Percentiles rank a stretch among this genome's conserved stretches.
phyloP scores from a whole-genome alignment of 2,797 vertebrate species.

The Monodelphis domestica region DNA sequence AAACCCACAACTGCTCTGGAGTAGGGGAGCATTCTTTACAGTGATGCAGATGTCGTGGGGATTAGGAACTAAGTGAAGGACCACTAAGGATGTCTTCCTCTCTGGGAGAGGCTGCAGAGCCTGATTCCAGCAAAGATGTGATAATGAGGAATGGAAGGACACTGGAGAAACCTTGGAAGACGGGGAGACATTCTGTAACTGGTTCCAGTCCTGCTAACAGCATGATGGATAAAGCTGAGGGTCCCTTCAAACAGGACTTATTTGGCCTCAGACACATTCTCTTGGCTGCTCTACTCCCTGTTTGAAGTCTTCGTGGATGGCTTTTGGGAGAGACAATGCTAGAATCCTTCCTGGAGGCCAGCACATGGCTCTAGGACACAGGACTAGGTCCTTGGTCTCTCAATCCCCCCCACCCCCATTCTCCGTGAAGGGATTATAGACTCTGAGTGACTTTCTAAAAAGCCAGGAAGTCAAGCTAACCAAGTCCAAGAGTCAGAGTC shows the following conservation, averaged over 20 bases:
- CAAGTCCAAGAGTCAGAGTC: neutral
- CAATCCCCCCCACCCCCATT: too few relatives aligned
- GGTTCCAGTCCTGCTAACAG: neutral
- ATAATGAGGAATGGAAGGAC: neutral
- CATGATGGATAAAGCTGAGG: neutral
- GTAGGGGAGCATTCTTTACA: neutral
- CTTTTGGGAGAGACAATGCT: neutral
- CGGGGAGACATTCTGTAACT: neutral
- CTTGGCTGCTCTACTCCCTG: neutral
- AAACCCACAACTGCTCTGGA: neutral
- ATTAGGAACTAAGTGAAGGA: neutral
- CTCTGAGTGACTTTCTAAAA: neutral
- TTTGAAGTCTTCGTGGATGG: neutral
- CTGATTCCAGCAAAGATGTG: neutral
- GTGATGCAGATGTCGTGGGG: neutral
- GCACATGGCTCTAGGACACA: neutral
- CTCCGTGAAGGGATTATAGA: neutral
- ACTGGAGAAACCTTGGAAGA: neutral
- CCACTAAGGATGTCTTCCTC: neutral
- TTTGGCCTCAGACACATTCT: neutral
- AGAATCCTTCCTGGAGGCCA: neutral
- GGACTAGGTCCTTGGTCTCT: neutral
- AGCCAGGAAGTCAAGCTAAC: neutral
- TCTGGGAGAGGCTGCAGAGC: neutral
- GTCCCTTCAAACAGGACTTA: neutral